These are phyloP conservation scores for Pristionchus fissidentatus DNA, from an alignment of 2,888 invertebrate species.

Conservation along the genomic window DNA sequence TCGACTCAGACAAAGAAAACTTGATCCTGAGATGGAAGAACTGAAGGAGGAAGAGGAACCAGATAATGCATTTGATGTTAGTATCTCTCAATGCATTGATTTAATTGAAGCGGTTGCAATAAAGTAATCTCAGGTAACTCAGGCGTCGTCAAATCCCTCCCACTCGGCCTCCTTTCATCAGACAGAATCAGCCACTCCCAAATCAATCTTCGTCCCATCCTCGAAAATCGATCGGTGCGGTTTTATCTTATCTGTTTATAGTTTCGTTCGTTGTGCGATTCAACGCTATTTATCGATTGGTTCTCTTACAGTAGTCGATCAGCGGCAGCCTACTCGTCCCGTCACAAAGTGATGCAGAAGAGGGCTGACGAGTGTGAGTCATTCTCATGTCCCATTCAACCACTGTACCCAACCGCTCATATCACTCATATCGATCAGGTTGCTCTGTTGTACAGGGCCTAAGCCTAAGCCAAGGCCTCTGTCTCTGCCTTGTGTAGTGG, in stretches of 20 bases:
- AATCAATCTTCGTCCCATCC: conserved; percentile 8
- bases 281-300: not conserved
- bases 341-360: conserved; percentile 27
- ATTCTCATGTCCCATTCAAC: no score
- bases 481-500: not conserved
- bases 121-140: not conserved
- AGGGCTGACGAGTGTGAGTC: conserved; percentile 34
- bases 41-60: conserved; percentile 45
- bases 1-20: conserved; percentile 19
- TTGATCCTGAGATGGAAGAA: conserved; percentile 45
- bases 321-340: conserved; percentile 18
- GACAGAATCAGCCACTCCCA: not conserved
- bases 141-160: conserved; percentile 4
- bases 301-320: conserved; percentile 34
- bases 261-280: no score
- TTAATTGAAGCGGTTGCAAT: not conserved
- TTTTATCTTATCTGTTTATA: not conserved
- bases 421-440: not conserved
- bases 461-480: not conserved
- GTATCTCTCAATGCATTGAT: no score
- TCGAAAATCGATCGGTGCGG: conserved; percentile 38
- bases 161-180: conserved; percentile 1
- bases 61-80: conserved; percentile 21
- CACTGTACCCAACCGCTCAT: not conserved
- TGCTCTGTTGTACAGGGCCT: not conserved